Conservation (phyloP, 2,113 vertebrate genomes). For the Hystrix cristata region DNA sequence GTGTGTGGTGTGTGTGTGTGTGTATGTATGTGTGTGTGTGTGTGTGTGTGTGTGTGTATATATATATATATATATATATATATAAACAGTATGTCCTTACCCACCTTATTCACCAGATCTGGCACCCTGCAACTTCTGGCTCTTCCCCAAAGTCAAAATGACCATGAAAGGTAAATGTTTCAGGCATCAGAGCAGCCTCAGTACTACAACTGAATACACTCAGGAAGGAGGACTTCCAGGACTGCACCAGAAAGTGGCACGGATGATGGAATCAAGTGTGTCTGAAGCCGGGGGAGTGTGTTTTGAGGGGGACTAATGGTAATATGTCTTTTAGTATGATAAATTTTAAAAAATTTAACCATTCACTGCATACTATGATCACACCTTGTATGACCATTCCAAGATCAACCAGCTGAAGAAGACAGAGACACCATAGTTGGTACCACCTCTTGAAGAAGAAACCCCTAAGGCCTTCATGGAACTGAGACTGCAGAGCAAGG, state of each 20-base stretch:
- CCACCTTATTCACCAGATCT: not conserved
- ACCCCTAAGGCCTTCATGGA: not conserved
- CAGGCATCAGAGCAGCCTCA: not conserved
- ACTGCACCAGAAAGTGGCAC: no score
- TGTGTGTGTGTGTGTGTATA: no score
- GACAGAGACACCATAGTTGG: not conserved
- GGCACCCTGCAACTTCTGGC: not conserved
- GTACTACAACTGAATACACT: no score
- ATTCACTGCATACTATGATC: not conserved
- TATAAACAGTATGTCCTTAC: not conserved
- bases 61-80: no score
- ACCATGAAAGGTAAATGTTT: not conserved
- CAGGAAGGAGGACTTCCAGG: no score
- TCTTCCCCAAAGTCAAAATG: not conserved
- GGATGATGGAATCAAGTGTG: not conserved
- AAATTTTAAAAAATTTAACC: not conserved
- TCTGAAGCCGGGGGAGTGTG: not conserved
- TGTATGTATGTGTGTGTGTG: no score
- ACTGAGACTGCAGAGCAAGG: not conserved
- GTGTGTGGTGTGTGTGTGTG: no score
- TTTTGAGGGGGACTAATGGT: not conserved
- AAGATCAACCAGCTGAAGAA: constrained; percentile 22
- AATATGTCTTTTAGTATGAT: not conserved
- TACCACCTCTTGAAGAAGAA: not conserved
- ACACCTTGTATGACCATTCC: not conserved